These are phyloP conservation scores for Drosophila borborema DNA, from an alignment of 2,888 invertebrate species.

Conservation along the genomic window DNA sequence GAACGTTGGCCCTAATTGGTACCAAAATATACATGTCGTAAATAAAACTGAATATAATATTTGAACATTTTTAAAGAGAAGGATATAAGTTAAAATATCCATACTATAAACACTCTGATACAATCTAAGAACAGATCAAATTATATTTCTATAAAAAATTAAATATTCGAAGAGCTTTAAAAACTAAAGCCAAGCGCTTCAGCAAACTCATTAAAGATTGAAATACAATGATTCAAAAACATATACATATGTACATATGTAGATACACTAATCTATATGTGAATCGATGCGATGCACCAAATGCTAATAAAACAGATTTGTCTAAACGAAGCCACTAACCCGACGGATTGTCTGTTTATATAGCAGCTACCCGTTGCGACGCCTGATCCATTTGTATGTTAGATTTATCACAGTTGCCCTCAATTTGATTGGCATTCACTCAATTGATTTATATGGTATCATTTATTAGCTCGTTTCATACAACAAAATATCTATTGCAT, in stretches of 20 bases:
- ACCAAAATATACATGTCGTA: neutral
- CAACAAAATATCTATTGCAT: conserved; percentile 39
- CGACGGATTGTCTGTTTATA: conserved; percentile 43
- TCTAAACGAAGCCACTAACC: conserved; percentile 32
- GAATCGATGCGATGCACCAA: conserved; percentile 18
- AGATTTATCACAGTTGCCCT: conserved; percentile 69
- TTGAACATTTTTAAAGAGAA: neutral
- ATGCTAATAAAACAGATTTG: conserved; percentile 39
- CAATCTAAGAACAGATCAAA: too few relatives aligned
- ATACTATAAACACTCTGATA: too few relatives aligned
- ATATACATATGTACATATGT: neutral
- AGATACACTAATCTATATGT: conserved; percentile 6
- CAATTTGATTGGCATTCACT: conserved; percentile 78
- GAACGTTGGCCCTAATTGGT: neutral
- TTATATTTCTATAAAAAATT: too few relatives aligned
- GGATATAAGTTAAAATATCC: neutral
- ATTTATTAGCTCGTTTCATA: conserved; percentile 68
- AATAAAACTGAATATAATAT: neutral
- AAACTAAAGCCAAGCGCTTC: too few relatives aligned
- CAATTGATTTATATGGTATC: conserved; percentile 77
- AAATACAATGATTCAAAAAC: neutral
- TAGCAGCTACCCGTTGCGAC: conserved; percentile 19
- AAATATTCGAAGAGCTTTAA: too few relatives aligned
- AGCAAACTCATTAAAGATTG: neutral
- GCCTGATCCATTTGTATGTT: conserved; percentile 56